Percentiles rank a stretch among this genome's conserved stretches.
phyloP scores from a whole-genome alignment of 2,797 vertebrate species.

The Cynodonichthys magdalenae region DNA sequence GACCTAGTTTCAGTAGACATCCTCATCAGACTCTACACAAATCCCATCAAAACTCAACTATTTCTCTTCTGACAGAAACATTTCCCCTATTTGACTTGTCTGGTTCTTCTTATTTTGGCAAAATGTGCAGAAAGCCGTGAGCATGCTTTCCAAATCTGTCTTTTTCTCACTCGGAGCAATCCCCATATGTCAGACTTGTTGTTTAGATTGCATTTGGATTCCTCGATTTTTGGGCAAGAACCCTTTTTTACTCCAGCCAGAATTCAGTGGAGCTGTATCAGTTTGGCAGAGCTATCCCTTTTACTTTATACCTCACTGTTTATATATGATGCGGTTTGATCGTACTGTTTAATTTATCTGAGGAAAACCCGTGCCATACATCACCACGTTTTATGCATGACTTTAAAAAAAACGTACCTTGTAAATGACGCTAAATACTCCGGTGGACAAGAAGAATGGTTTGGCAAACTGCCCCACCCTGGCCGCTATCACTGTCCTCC shows the following conservation, averaged over 20 bases:
- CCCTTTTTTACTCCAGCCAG: slow-evolving; percentile 49
- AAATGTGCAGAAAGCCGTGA: slow-evolving; percentile 24
- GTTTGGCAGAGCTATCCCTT: slow-evolving; percentile 49
- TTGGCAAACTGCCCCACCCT: slow-evolving; percentile 55
- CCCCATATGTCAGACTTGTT: slow-evolving; percentile 61
- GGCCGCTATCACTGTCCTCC: slow-evolving; percentile 5
- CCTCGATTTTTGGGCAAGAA: slow-evolving; percentile 35
- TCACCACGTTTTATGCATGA: slow-evolving; percentile 72
- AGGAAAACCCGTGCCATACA: slow-evolving; percentile 52
- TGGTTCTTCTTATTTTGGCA: slow-evolving; percentile 53
- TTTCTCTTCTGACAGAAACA: slow-evolving; percentile 23
- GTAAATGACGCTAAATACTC: slow-evolving; percentile 69
- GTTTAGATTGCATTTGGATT: slow-evolving; percentile 59
- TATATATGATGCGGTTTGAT: slow-evolving; percentile 39
- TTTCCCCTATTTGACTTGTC: slow-evolving; percentile 37
- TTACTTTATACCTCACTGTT: slow-evolving; percentile 55
- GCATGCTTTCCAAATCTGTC: slow-evolving; percentile 52
- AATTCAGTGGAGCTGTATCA: slow-evolving; percentile 48
- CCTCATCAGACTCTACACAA: slow-evolving; percentile 46
- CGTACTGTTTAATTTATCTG: slow-evolving; percentile 62
- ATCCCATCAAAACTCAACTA: slow-evolving; percentile 55
- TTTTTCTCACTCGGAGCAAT: slow-evolving; percentile 60
- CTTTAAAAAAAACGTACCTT: slow-evolving; percentile 66
- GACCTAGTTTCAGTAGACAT: slow-evolving; percentile 63
- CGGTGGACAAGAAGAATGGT: slow-evolving; percentile 57